Percentiles rank a stretch among this genome's conserved stretches.
Conservation (phyloP, 2,113 vertebrate genomes). For the Gasterosteus aculeatus region DNA sequence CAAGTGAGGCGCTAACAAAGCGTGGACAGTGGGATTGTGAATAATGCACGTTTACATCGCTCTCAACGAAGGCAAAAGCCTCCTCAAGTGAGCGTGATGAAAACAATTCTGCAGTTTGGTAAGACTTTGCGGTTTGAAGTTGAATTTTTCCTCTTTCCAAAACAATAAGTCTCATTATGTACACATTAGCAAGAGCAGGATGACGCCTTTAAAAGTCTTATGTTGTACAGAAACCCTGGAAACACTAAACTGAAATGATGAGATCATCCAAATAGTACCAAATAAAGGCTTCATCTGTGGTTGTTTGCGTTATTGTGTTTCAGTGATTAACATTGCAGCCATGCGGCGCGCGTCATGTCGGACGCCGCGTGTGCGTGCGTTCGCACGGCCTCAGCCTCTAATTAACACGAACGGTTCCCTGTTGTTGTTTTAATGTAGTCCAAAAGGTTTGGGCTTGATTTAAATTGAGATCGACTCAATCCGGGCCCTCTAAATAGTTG, state of each 20-base stretch:
- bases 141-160: background rate
- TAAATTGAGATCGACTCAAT: constrained; percentile 45
- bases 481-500: constrained; percentile 54
- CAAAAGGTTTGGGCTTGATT: constrained; percentile 39
- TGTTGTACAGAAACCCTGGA: background rate
- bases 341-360: background rate
- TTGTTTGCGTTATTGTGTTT: background rate
- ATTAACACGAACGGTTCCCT: constrained; percentile 25
- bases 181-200: no score
- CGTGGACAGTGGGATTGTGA: background rate
- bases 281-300: background rate
- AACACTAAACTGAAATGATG: background rate
- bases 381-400: background rate
- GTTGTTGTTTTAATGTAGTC: constrained; percentile 48
- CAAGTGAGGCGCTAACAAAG: constrained; percentile 10
- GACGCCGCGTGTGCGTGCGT: no score
- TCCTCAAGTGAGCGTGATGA: no score
- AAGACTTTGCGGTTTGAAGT: background rate
- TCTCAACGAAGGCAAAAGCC: background rate
- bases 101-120: no score
- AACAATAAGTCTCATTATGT: background rate
- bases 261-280: background rate
- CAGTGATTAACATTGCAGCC: background rate
- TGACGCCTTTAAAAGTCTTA: background rate
- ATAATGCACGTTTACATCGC: background rate